Conservation (phyloP, 1,140 invertebrate species). For the Rhagoletis zephyria region DNA sequence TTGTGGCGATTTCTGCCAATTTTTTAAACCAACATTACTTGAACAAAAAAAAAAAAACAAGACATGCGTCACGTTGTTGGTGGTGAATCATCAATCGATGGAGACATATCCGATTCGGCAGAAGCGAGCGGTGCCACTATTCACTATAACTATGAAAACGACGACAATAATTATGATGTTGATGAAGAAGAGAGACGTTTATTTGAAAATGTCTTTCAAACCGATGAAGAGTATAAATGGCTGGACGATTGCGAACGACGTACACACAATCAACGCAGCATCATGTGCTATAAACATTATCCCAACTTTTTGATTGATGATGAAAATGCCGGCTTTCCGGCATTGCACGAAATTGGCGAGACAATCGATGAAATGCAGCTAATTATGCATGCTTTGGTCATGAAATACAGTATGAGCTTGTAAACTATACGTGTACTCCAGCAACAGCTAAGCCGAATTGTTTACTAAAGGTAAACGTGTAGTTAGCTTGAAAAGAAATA, state of each 20-base stretch:
- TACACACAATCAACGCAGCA: conserved; percentile 62
- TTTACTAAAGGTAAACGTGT: conserved; percentile 16
- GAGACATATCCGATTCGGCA: conserved; percentile 48
- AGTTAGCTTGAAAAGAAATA: background rate
- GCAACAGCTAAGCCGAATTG: background rate
- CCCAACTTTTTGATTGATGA: conserved; percentile 71
- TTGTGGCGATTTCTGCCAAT: background rate
- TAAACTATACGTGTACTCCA: background rate
- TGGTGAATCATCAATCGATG: conserved; percentile 65
- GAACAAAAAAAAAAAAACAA: conserved; percentile 57
- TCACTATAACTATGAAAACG: background rate
- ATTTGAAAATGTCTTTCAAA: conserved; percentile 66
- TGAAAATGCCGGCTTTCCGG: conserved; percentile 69
- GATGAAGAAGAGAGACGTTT: conserved; percentile 15
- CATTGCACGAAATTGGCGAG: conserved; percentile 72
- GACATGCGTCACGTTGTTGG: conserved; percentile 71
- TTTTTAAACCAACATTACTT: conserved; percentile 2
- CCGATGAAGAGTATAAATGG: conserved; percentile 63
- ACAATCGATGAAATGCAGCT: conserved; percentile 72
- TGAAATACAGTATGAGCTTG: conserved; percentile 72
- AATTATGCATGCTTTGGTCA: conserved; percentile 71
- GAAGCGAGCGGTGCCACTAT: conserved; percentile 7
- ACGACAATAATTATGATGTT: conserved; percentile 15
- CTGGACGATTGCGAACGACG: conserved; percentile 52
- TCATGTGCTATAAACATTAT: conserved; percentile 67